Conservation (phyloP, 2,888 invertebrate species). For the Perizoma flavofasciatum region DNA sequence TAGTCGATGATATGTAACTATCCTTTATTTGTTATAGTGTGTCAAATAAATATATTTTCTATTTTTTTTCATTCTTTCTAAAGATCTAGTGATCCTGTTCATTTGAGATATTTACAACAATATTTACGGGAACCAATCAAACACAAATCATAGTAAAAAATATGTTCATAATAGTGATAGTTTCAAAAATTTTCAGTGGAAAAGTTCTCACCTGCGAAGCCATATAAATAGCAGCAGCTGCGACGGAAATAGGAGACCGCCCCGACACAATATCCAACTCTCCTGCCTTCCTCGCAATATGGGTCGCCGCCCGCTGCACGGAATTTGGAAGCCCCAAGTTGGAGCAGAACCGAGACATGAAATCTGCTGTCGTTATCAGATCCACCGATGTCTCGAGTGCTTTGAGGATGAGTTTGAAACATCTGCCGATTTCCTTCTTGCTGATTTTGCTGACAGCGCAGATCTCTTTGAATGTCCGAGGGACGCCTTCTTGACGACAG, state of each 20-base stretch:
- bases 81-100: too few relatives aligned
- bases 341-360: constrained; percentile 99
- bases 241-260: constrained; percentile 98
- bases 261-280: constrained; percentile 99
- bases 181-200: neutral
- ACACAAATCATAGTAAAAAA: too few relatives aligned
- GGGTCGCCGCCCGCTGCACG: constrained; percentile 96
- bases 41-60: too few relatives aligned
- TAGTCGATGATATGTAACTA: too few relatives aligned
- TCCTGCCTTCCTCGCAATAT: constrained; percentile 98
- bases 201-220: constrained; percentile 92
- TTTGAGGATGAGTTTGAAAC: constrained; percentile 98
- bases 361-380: constrained; percentile 98
- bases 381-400: constrained; percentile 98
- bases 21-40: too few relatives aligned
- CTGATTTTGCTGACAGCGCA: constrained; percentile 99
- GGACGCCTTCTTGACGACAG: constrained; percentile 99
- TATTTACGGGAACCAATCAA: too few relatives aligned
- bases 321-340: constrained; percentile 95
- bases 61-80: too few relatives aligned
- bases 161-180: too few relatives aligned
- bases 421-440: constrained; percentile 99
- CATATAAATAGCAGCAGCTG: constrained; percentile 99
- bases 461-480: constrained; percentile 99
- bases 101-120: too few relatives aligned